Evolutionary conservation across 2,888 invertebrate genomes (phyloP), one percentile per base, ranked within the genome.

Genomic region (Tinea trinotella): DNA sequence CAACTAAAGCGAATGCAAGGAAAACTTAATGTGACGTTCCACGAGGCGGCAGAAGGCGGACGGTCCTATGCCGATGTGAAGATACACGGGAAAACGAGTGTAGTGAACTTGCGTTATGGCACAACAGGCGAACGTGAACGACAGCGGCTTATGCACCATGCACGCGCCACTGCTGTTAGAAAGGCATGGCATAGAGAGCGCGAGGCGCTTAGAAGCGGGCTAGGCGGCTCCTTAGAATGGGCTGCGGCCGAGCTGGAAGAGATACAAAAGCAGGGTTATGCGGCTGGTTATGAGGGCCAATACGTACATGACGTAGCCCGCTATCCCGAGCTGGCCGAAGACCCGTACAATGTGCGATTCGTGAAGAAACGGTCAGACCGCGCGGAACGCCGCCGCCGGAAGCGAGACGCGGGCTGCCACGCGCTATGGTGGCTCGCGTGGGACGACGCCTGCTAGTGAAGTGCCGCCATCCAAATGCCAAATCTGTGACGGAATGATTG

Each of bases 141-240:
- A 62, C 94, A 95, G 68, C 88, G 97, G 35, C 87, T 98, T 56
- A 84, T 98, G 70, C 95, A 95, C 67, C 97, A 98, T 74, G 97
- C 97, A 50, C 95, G 94, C 66, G 81, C 92, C 5, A 90, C 93
- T 19, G 97, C 97, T 0, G 90, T 96, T 49, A 89, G 94, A 36
- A 96, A 96, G 73, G 96, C 98, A 44, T 98, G 98, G 98, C 93
- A 94, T 65, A 89, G 95, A 56, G 97, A 98, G 74, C 92, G 94
- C 58, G 96, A 97, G 68, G 90, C 94, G 2, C 79, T 95, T 40
- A 91, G 93, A 58, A 90, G 90, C 55, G 94, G 94, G 35, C 88
- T 93, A 17, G 91, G 92, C 50, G 93, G 94, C 19, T 88, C 88
- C 57, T 80, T 92, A 36, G 96, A 96, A 60, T 98, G 98, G 97